Evolutionary conservation across 2,113 vertebrate genomes (phyloP).

Genomic region (Glaucomys volans): DNA sequence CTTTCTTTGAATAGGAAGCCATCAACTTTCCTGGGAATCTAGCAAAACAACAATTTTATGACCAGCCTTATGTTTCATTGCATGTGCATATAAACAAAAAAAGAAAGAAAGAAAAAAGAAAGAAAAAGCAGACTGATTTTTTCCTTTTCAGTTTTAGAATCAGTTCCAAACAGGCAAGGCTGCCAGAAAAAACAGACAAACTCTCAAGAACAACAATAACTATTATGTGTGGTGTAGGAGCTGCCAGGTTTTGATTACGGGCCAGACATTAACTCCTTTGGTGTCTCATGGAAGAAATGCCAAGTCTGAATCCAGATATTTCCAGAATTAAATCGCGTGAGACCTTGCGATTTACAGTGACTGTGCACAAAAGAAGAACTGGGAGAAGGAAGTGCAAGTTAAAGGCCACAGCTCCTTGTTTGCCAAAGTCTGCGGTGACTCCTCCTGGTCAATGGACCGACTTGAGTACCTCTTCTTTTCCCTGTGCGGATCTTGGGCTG

Average conservation of each 20-base stretch:
- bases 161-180: conserved; percentile 82
- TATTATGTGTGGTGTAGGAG: conserved; percentile 84
- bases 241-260: conserved; percentile 86
- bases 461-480: neutral
- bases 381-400: conserved; percentile 4
- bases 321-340: conserved; percentile 54
- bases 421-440: neutral
- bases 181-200: conserved; percentile 89
- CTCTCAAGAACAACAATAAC: conserved; percentile 87
- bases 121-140: conserved; percentile 74
- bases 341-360: conserved; percentile 18
- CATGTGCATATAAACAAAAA: conserved; percentile 61
- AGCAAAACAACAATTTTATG: conserved; percentile 72
- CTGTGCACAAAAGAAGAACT: neutral
- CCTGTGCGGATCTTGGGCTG: neutral
- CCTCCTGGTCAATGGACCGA: neutral
- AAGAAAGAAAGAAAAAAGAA: neutral
- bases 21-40: conserved; percentile 81
- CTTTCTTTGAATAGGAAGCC: conserved; percentile 76
- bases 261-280: conserved; percentile 85
- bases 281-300: conserved; percentile 68
- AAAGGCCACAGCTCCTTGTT: neutral
- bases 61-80: conserved; percentile 71
- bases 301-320: conserved; percentile 52
- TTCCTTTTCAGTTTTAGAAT: conserved; percentile 86